Base-by-base conservation (phyloP, 2,113 vertebrate species). In the Salvator merianae region DNA sequence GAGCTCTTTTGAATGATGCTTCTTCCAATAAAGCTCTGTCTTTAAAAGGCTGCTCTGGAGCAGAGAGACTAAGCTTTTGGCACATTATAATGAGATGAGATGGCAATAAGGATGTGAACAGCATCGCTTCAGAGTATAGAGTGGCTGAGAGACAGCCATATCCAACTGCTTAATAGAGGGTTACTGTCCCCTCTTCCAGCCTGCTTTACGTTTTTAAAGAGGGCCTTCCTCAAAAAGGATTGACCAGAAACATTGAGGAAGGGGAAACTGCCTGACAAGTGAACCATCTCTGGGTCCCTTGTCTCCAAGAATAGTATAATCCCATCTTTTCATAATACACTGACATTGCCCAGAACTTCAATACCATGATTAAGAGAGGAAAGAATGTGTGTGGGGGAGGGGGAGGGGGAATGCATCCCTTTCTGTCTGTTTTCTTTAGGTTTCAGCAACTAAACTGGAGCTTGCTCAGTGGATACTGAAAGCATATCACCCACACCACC, bases 51-150 rank as follows among this genome's bases (percentile, higher is more conserved):
- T 90, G 34, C 79, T 74, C 20, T 28, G 30, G 38, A 91, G 50
- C 79, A 81, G 47, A 88, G 85, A 90, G 24, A 66, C 77, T 83
- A 85, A 0, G 0, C 50, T 91, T 66, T 81, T 86, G 88, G 82
- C 79, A 77, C 74, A 85, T 86, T 90, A 81, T 78, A 91, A 92
- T 70, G 81, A 92, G 83, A 86, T 86, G 84, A 94, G 84, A 89
- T 79, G 84, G 88, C 88, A 90, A 87, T 69, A 53, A 28, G 40
- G 88, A 90, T 76, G 53, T 79, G 86, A 93, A 74, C 2, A 86
- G 62, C 84, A 86, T 0, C 0, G 59, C 18, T 87, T 86, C 75
- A 90, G 53, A 91, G 79, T 24, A 83, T 71, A 88, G 34, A 88
- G 74, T 83, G 40, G 28, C 32, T 79, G 77, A 90, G 72, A 91